Percentiles rank a stretch among this genome's conserved stretches.
phyloP scores from a whole-genome alignment of 2,113 vertebrate species.

The Axis porcinus region DNA sequence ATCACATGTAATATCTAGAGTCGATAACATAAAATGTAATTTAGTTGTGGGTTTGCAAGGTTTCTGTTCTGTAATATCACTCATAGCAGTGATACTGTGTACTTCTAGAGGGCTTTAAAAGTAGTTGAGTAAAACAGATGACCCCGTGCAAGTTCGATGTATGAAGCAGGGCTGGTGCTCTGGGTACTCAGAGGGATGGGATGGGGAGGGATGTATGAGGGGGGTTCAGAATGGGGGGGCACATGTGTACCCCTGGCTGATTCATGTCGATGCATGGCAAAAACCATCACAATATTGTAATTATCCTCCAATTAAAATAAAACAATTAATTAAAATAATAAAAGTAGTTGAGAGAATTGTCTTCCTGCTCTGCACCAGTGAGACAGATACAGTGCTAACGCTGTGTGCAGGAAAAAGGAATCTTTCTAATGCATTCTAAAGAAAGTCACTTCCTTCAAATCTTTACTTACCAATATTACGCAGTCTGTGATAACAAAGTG shows the following conservation, averaged over 20 bases:
- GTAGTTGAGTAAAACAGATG: background rate
- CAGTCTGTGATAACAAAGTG: slow-evolving; percentile 37
- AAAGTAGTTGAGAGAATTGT: slow-evolving; percentile 33
- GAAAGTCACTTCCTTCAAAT: slow-evolving; percentile 40
- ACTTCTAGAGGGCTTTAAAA: slow-evolving; percentile 24
- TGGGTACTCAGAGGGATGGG: background rate
- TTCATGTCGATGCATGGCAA: background rate
- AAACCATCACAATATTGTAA: background rate
- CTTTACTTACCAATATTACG: slow-evolving; percentile 55
- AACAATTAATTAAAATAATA: background rate
- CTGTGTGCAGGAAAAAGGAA: background rate
- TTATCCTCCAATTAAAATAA: background rate
- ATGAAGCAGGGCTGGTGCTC: background rate
- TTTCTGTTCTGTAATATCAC: background rate
- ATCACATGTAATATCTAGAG: slow-evolving; percentile 25
- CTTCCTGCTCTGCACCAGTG: background rate
- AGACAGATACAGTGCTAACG: background rate
- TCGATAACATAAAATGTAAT: background rate
- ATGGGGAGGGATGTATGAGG: background rate
- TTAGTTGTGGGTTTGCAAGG: background rate
- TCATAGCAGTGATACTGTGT: background rate
- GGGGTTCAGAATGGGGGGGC: background rate
- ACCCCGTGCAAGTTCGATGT: background rate
- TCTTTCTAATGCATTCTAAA: slow-evolving; percentile 29
- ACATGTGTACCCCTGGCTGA: background rate